phyloP scores from a whole-genome alignment of 92 coral and sea anemone species.

The Phenganax stokvisi region DNA sequence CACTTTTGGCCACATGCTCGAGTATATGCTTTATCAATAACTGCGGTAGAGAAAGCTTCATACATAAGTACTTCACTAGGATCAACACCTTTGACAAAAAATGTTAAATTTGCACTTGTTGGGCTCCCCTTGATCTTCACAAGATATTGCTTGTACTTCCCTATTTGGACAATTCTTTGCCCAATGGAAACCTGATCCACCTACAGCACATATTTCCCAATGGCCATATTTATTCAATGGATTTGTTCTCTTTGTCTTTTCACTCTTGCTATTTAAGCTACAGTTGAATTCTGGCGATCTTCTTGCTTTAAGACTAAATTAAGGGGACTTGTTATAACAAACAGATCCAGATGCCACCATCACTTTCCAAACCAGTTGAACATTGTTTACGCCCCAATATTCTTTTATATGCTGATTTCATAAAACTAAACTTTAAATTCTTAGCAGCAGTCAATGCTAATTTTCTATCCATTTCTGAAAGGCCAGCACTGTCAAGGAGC shows the following conservation, averaged over 20 bases:
- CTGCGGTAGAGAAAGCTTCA: slow-evolving; percentile 2
- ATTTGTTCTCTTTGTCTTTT: not conserved
- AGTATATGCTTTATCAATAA: slow-evolving; percentile 11
- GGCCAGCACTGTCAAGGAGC: not conserved
- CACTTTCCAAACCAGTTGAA: too few species aligned
- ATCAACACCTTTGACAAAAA: not conserved
- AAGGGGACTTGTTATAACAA: too few species aligned
- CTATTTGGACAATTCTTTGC: slow-evolving; percentile 15
- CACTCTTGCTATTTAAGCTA: too few species aligned
- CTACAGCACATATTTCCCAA: not conserved
- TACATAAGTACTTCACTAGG: not conserved
- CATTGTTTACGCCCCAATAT: not conserved
- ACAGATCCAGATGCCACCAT: too few species aligned
- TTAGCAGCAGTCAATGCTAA: not conserved
- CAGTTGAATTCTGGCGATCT: too few species aligned
- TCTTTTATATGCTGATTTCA: not conserved
- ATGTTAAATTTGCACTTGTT: not conserved
- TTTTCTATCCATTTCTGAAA: not conserved
- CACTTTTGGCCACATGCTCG: slow-evolving; percentile 13
- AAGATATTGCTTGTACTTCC: not conserved
- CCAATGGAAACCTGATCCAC: not conserved
- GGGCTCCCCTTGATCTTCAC: not conserved
- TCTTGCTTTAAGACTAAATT: too few species aligned
- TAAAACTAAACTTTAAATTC: not conserved
- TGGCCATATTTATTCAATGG: not conserved